Conservation (phyloP, 2,888 invertebrate species). For the Eurois occulta region DNA sequence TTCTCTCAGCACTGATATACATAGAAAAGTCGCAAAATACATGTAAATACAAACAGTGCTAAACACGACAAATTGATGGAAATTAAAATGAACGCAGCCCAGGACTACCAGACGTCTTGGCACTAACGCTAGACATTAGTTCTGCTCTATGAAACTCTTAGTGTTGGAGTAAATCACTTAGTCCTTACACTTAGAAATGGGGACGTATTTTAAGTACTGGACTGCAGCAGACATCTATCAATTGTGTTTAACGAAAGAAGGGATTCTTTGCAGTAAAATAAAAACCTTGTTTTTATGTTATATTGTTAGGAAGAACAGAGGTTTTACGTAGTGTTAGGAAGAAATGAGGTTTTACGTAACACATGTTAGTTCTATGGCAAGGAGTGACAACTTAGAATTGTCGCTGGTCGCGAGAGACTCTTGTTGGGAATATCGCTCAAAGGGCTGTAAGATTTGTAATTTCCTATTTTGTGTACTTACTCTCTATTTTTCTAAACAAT, state of each 20-base stretch:
- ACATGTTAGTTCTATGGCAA: too few species aligned
- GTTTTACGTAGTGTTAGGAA: too few species aligned
- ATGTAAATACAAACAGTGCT: conserved; percentile 4
- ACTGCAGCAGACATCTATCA: not conserved
- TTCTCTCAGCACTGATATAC: not conserved
- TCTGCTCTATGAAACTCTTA: conserved; percentile 18
- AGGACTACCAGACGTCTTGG: conserved; percentile 18
- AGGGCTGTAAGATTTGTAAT: too few species aligned
- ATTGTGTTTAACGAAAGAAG: not conserved
- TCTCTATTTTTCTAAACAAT: too few species aligned
- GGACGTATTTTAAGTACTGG: conserved; percentile 7
- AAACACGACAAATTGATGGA: conserved; percentile 27
- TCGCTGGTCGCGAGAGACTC: too few species aligned
- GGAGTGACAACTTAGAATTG: too few species aligned
- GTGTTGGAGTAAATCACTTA: conserved; percentile 42
- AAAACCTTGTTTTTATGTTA: too few species aligned
- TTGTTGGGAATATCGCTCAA: too few species aligned
- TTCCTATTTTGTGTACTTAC: too few species aligned
- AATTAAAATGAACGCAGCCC: conserved; percentile 12
- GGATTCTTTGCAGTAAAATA: not conserved
- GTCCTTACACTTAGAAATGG: conserved; percentile 2
- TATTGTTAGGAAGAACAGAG: too few species aligned
- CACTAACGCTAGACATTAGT: conserved; percentile 38
- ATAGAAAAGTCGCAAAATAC: not conserved
- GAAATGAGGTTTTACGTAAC: too few species aligned